phyloP scores from a whole-genome alignment of 1,140 invertebrate species.

The Microplitis mediator region DNA sequence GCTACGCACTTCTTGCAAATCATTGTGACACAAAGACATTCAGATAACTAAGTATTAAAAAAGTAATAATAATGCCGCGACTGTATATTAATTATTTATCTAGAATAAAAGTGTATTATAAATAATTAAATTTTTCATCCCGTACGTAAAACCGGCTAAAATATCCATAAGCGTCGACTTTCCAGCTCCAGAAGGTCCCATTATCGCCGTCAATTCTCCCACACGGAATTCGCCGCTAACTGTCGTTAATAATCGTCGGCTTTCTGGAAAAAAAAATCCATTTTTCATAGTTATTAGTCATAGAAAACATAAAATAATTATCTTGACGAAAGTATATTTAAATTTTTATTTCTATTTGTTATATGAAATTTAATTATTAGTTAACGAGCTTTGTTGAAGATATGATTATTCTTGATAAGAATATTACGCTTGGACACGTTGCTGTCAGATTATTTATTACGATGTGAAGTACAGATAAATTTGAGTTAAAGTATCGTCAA shows the following conservation, averaged over 20 bases:
- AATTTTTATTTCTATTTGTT: too few species aligned
- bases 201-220: conserved; percentile 77
- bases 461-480: too few species aligned
- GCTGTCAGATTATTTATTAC: too few species aligned
- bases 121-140: not conserved
- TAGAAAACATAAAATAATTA: not conserved
- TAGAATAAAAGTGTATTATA: not conserved
- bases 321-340: not conserved
- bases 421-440: too few species aligned
- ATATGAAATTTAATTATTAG: too few species aligned
- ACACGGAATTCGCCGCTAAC: conserved; percentile 68
- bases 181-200: conserved; percentile 87
- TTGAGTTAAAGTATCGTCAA: too few species aligned
- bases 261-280: conserved; percentile 51
- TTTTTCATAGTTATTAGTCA: not conserved
- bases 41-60: too few species aligned
- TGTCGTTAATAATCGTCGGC: conserved; percentile 66
- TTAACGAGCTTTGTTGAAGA: too few species aligned
- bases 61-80: not conserved
- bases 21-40: too few species aligned
- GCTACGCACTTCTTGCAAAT: too few species aligned
- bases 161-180: conserved; percentile 83
- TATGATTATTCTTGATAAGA: too few species aligned
- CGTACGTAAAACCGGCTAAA: conserved; percentile 76
- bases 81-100: not conserved